Percentiles rank a stretch among this genome's conserved stretches.
These are phyloP conservation scores for Beroe forskalii DNA, from an alignment of 37 sponge, comb jelly and placozoan genomes.

Conservation along the genomic window DNA sequence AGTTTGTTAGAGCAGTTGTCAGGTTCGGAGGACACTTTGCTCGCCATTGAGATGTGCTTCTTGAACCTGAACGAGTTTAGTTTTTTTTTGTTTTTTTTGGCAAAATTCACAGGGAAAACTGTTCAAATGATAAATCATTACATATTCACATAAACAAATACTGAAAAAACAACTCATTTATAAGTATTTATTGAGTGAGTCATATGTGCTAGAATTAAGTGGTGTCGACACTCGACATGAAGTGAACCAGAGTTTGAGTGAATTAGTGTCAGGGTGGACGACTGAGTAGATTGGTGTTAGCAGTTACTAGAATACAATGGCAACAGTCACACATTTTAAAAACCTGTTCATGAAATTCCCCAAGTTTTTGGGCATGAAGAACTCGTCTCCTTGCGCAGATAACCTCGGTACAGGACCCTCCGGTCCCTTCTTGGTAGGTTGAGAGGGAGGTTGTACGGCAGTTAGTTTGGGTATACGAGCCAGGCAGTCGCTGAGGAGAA, in stretches of 20 bases:
- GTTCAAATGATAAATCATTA: too few species aligned
- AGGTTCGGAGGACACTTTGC: background rate
- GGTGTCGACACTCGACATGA: too few species aligned
- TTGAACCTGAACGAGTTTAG: conserved; percentile 9
- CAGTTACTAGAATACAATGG: too few species aligned
- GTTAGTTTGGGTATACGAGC: conserved; percentile 36
- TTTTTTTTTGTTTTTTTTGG: background rate
- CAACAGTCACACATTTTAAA: too few species aligned
- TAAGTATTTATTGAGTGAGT: too few species aligned
- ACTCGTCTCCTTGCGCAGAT: conserved; percentile 16
- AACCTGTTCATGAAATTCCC: conserved; percentile 52
- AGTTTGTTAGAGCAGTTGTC: background rate
- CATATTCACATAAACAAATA: too few species aligned
- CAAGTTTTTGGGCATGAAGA: conserved; percentile 34
- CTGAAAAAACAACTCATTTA: too few species aligned
- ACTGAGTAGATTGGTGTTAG: too few species aligned
- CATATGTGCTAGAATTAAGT: too few species aligned
- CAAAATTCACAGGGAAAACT: background rate
- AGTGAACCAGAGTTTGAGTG: too few species aligned
- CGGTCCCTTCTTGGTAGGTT: background rate
- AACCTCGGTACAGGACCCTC: background rate
- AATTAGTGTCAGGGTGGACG: too few species aligned
- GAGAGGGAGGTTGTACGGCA: background rate
- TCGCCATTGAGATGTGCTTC: conserved; percentile 37
- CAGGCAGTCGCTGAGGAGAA: conserved; percentile 41